Base-by-base conservation (phyloP, 2,113 vertebrate genomes). In the Gracilinanus agilis region DNA sequence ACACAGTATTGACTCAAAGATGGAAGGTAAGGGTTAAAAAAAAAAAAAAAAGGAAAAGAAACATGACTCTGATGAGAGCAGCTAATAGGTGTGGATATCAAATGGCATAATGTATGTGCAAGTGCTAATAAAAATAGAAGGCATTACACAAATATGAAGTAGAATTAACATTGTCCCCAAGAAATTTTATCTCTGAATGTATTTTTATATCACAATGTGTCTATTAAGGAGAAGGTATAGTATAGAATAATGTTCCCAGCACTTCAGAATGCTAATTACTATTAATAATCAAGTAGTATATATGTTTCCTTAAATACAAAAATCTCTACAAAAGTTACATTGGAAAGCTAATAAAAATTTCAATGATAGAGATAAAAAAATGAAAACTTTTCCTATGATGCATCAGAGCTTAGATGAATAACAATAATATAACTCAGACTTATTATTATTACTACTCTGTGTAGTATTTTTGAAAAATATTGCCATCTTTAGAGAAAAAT, bases 91-190 rank as follows among this genome's bases (percentile, higher is more conserved):
- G 9, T 94, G 90, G 92, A 90, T 92, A 93, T 93, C 75, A 89
- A 53, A 90, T 88, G 55, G 94, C 90, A 95, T 92, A 95, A 93
- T 25, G 40, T 44, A 88, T 54, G 53, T 95, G 53, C 54, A 75
- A 93, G 11, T 91, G 89, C 54, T 93, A 54, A 44, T 29, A 54
- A 95, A 95, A 93, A 8, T 90, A 93, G 53, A 96, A 93, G 91
- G 19, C n/a, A 90, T 16, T 90, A 95, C 10, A 61, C 53, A 93
- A 91, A 96, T 2, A 92, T 13, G 11, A 13, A 11, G 27, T 67
- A 34, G 58, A 67, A 34, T 67, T 67, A 67, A 27, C 27, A 67
- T 13, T 12, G 0, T 34, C 29, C 58, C 29, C 34, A 29, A 2
- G 58, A 67, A 34, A 67, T 34, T 67, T 67, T 67, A 67, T 34